These are phyloP conservation scores for Ctenopoma multispine DNA, from an alignment of 2,797 vertebrate species.

Conservation along the genomic window DNA sequence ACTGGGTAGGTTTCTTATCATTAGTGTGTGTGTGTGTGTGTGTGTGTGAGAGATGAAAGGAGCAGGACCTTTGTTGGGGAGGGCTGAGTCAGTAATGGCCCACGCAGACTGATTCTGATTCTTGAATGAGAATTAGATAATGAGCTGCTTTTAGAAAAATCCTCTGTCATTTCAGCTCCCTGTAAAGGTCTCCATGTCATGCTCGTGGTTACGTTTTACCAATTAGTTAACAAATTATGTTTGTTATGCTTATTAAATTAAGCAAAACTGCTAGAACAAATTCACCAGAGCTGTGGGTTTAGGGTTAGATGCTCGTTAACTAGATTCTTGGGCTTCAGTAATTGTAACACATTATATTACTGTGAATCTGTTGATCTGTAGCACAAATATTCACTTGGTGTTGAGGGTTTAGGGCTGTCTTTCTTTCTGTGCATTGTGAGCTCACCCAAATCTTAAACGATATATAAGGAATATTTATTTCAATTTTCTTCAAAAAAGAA, in stretches of 20 bases:
- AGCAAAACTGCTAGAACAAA: too few relatives aligned
- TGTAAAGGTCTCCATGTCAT: background rate
- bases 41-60: background rate
- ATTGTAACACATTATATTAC: background rate
- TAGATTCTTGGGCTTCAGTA: background rate
- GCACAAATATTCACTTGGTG: too few relatives aligned
- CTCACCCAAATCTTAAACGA: too few relatives aligned
- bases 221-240: background rate
- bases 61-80: too few relatives aligned
- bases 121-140: slow-evolving; percentile 15
- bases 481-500: too few relatives aligned
- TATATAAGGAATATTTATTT: too few relatives aligned
- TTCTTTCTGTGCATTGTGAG: too few relatives aligned
- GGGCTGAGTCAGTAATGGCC: slow-evolving; percentile 7
- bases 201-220: background rate
- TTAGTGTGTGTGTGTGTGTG: slow-evolving; percentile 1
- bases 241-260: background rate
- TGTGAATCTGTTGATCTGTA: background rate
- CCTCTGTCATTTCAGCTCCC: background rate
- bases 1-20: slow-evolving; percentile 9
- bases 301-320: background rate
- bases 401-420: too few relatives aligned
- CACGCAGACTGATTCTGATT: slow-evolving; percentile 1
- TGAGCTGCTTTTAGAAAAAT: background rate
- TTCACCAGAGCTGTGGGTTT: background rate